These are phyloP conservation scores for Threskiornis aethiopicus DNA, from an alignment of 2,797 vertebrate species.

Conservation along the genomic window DNA sequence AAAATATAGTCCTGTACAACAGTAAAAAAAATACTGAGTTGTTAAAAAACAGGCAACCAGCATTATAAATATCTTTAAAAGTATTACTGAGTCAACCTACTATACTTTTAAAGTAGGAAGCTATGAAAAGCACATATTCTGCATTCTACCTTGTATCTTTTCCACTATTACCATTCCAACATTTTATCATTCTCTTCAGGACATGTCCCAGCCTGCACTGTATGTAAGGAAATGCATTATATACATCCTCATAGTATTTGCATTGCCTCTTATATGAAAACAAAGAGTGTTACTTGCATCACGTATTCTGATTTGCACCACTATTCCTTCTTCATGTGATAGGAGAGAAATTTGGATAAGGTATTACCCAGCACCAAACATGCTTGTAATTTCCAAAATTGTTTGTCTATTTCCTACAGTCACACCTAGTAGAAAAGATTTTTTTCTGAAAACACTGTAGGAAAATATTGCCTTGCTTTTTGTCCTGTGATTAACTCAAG, in stretches of 20 bases:
- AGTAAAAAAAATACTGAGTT: background rate
- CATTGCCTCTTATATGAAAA: background rate
- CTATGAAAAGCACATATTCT: background rate
- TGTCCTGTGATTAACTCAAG: background rate
- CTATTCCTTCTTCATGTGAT: background rate
- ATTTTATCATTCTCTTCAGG: background rate
- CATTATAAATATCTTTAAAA: background rate
- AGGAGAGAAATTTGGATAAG: background rate
- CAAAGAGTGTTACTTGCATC: background rate
- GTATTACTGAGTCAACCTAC: background rate
- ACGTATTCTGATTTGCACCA: background rate
- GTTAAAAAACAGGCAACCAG: background rate
- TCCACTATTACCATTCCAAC: background rate
- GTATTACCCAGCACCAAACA: background rate
- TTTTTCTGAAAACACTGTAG: background rate
- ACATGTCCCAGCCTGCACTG: rapidly evolving
- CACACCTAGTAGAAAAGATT: background rate
- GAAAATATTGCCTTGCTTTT: background rate
- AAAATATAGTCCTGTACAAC: background rate
- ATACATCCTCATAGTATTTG: background rate
- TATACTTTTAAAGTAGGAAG: background rate
- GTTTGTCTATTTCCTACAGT: background rate
- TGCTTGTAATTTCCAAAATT: background rate
- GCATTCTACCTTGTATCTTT: background rate
- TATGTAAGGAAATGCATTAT: background rate